Conservation (phyloP, 2,888 invertebrate genomes). For the Antitype chi region DNA sequence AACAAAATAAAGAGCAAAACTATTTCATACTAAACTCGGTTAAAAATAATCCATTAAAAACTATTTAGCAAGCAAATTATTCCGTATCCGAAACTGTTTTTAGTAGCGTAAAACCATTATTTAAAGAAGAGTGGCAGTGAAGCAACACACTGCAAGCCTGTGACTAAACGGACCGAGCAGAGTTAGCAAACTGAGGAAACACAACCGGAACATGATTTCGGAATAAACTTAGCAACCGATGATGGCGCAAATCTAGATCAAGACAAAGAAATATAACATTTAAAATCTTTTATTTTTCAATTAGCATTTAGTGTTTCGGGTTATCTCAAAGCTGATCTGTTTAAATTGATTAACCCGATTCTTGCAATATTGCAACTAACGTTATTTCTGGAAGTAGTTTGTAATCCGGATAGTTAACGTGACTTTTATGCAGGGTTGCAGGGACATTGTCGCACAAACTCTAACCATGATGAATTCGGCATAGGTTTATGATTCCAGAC, state of each 20-base stretch:
- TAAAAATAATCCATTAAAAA: constrained; percentile 45
- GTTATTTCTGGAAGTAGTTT: not conserved
- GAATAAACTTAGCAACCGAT: constrained; percentile 51
- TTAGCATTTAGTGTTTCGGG: constrained; percentile 7
- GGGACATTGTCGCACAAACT: no score
- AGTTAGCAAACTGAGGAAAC: constrained; percentile 60
- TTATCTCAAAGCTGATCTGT: constrained; percentile 8
- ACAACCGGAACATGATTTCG: constrained; percentile 58
- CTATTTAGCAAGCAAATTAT: constrained; percentile 54
- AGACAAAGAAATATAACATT: constrained; percentile 41
- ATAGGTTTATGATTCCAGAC: no score
- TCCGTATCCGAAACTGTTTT: constrained; percentile 55
- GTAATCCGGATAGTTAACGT: not conserved
- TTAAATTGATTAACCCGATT: constrained; percentile 8
- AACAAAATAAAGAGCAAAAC: constrained; percentile 5
- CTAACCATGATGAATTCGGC: no score
- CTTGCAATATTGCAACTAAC: not conserved
- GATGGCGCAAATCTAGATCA: constrained; percentile 61
- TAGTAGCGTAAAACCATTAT: constrained; percentile 53
- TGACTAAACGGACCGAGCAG: constrained; percentile 58
- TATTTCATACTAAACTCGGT: not conserved
- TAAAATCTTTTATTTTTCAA: constrained; percentile 32
- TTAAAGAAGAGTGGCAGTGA: constrained; percentile 58
- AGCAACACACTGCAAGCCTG: constrained; percentile 56
- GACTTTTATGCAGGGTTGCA: not conserved